Percentiles rank a stretch among this genome's conserved stretches.
Conservation (phyloP, 1,140 invertebrate species). For the Kradibia gibbosae region DNA sequence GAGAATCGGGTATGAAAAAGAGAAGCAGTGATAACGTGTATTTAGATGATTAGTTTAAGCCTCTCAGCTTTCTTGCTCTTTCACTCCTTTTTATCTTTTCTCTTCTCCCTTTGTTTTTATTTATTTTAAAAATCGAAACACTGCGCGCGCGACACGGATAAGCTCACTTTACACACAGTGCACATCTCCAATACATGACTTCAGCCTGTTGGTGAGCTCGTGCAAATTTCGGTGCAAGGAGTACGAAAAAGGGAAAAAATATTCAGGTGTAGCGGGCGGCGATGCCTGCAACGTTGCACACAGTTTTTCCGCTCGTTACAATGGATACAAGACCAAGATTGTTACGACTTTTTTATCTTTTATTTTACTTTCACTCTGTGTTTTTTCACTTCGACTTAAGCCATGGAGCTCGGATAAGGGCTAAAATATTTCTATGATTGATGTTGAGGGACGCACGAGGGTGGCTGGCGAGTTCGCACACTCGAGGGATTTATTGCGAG, state of each 20-base stretch:
- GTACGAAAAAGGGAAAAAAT: neutral
- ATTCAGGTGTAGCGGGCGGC: neutral
- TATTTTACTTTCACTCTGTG: neutral
- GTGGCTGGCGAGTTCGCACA: neutral
- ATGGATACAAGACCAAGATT: slow-evolving; percentile 36
- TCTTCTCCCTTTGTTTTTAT: slow-evolving; percentile 26
- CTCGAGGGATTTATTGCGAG: neutral
- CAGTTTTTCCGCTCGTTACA: neutral
- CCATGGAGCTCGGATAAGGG: neutral
- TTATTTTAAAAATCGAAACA: slow-evolving; percentile 21
- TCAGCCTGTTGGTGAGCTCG: neutral
- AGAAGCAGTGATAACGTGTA: neutral
- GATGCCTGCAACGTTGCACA: neutral
- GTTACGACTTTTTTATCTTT: slow-evolving; percentile 14
- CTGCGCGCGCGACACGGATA: neutral
- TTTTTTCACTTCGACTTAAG: neutral
- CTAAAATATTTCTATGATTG: slow-evolving; percentile 37
- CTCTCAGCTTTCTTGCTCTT: slow-evolving; percentile 1
- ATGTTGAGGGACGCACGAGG: slow-evolving; percentile 42
- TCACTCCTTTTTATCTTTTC: neutral
- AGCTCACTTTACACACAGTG: neutral
- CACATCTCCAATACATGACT: neutral
- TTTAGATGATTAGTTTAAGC: neutral
- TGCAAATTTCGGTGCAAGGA: neutral
- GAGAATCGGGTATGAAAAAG: neutral